Percentiles rank a stretch among this genome's conserved stretches.
Evolutionary conservation across 2,113 vertebrate species (phyloP).

Genomic region (Thunnus thynnus): DNA sequence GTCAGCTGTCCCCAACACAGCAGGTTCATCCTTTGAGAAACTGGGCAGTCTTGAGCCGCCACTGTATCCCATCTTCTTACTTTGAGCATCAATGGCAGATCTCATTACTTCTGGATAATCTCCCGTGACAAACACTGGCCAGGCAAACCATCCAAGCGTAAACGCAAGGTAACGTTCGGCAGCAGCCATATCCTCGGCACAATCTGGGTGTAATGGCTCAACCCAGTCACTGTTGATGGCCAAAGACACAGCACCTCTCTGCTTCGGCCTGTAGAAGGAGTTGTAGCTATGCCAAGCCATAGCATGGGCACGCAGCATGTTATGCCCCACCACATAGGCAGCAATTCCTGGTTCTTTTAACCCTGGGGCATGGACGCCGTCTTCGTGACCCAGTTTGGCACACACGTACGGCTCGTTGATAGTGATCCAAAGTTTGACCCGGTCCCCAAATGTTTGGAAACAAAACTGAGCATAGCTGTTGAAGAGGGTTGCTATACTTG

Average conservation of each 20-base stretch:
- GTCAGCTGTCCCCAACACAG: slow-evolving; percentile 85
- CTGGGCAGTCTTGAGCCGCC: slow-evolving; percentile 77
- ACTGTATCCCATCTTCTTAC: slow-evolving; percentile 74
- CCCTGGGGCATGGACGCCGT: slow-evolving; percentile 78
- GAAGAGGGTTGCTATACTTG: slow-evolving; percentile 77
- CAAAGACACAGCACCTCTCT: slow-evolving; percentile 82
- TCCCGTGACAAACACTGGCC: slow-evolving; percentile 86
- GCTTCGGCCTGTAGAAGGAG: slow-evolving; percentile 77
- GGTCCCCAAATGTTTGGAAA: slow-evolving; percentile 87
- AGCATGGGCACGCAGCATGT: slow-evolving; percentile 86
- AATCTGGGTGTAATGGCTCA: slow-evolving; percentile 77
- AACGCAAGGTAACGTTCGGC: slow-evolving; percentile 81
- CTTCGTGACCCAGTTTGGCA: slow-evolving; percentile 79
- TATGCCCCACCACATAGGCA: slow-evolving; percentile 84
- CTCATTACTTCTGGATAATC: slow-evolving; percentile 88
- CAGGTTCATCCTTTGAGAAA: slow-evolving; percentile 84
- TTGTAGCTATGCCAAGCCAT: slow-evolving; percentile 87
- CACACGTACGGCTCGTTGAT: slow-evolving; percentile 85
- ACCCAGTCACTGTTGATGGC: slow-evolving; percentile 84
- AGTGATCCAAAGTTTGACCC: slow-evolving; percentile 88
- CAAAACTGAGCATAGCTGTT: slow-evolving; percentile 86
- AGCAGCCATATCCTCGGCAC: slow-evolving; percentile 76
- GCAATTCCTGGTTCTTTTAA: slow-evolving; percentile 78
- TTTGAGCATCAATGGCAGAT: slow-evolving; percentile 77
- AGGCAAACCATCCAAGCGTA: slow-evolving; percentile 86